A percentile compares a stretch with the other conserved stretches of the same genome.
Evolutionary conservation across 1,140 invertebrate genomes (phyloP).

Genomic region (Eciton burchellii): DNA sequence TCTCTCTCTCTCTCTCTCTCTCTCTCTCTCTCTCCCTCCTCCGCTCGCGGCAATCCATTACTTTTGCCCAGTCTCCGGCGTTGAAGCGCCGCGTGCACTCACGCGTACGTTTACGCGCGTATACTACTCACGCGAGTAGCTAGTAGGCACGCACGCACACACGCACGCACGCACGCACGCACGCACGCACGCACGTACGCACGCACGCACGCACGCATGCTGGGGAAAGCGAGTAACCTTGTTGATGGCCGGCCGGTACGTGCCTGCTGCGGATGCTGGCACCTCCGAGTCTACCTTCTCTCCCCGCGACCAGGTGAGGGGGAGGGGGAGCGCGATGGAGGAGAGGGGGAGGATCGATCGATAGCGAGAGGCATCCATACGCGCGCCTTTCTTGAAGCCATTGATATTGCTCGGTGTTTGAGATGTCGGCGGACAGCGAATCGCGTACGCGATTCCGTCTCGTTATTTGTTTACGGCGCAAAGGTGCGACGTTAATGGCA

Average conservation of each 20-base stretch:
- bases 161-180: slow-evolving; percentile 30
- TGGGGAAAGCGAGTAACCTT: slow-evolving; percentile 78
- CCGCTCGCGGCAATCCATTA: slow-evolving; percentile 45
- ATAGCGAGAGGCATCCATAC: slow-evolving; percentile 34
- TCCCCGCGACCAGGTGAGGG: slow-evolving; percentile 63
- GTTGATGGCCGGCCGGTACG: slow-evolving; percentile 54
- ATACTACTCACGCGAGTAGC: slow-evolving; percentile 16
- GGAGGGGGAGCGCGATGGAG: slow-evolving; percentile 52
- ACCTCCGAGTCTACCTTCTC: slow-evolving; percentile 69
- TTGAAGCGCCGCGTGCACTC: slow-evolving; percentile 42
- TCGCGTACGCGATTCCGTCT: neutral
- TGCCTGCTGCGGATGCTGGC: slow-evolving; percentile 54
- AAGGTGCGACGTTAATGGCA: too few species aligned
- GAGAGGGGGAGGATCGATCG: slow-evolving; percentile 55
- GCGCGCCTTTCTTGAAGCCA: neutral
- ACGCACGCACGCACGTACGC: too few species aligned
- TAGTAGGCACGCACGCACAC: slow-evolving; percentile 16
- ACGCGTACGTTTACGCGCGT: slow-evolving; percentile 19
- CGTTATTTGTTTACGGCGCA: too few species aligned
- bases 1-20: neutral
- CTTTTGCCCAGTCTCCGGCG: slow-evolving; percentile 24
- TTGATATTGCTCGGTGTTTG: slow-evolving; percentile 36
- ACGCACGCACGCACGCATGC: slow-evolving; percentile 60
- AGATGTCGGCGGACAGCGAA: slow-evolving; percentile 1
- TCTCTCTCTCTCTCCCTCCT: slow-evolving; percentile 61